Evolutionary conservation across 2,888 invertebrate species (phyloP), one percentile per base, ranked within the genome.

Genomic region (Tetropium fuscum): DNA sequence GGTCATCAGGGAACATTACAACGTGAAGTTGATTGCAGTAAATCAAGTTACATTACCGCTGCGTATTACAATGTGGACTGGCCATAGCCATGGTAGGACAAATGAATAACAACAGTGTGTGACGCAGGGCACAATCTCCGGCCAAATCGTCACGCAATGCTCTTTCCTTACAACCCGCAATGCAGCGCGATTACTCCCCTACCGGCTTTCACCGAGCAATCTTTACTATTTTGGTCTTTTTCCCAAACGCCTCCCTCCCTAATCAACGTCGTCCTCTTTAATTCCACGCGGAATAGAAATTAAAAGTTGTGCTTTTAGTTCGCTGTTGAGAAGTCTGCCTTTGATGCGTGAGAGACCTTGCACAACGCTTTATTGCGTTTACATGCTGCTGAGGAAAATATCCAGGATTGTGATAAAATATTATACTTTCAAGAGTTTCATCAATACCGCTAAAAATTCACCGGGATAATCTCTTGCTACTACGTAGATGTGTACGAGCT

Each of bases 141-240:
- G 51, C 57, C 43, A 49, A 68, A 69, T 70, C 70, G 65, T 67
- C 74, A 74, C 74, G 74, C 74, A 70, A 74, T 63, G 57, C 64
- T 63, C 61, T 68, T 64, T 68, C 68, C 63, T n/a, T n/a, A n/a
- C n/a, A 64, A 72, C 65, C 74, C 73, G 74, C 74, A 74, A 61
- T 74, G 74, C 74, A 74, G 74, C 74, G 69, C 64, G 70, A 70
- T 68, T 69, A 62, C 68, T 70, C 63, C 63, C 64, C 66, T 64
- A 56, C 65, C 62, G 53, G 53, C 47, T 69, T 68, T 63, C 63
- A 64, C 64, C 55, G 68, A 58, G 58, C 64, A 63, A 64, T 63
- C 58, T 60, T 57, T 54, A 43, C 48, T 60, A 58, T 63, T 63
- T 59, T 66, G 53, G 41, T 62, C 62, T 53, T 66, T 66, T 43